These are phyloP conservation scores for Silurus lanzhouensis DNA, from an alignment of 2,797 vertebrate species.

Conservation along the genomic window DNA sequence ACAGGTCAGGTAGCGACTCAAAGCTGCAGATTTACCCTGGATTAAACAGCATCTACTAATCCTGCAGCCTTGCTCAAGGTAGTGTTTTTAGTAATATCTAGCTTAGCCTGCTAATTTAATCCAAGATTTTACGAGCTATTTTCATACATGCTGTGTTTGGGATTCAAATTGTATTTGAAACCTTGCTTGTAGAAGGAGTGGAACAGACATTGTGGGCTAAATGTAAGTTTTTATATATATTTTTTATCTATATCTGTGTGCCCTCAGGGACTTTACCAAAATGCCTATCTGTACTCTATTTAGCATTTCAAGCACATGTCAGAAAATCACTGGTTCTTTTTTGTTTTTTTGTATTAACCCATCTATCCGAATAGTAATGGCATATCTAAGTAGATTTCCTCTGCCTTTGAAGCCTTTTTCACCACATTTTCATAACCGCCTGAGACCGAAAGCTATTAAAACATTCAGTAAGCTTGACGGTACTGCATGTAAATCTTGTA, in stretches of 20 bases:
- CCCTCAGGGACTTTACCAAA: not conserved
- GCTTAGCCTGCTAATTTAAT: conserved; percentile 3
- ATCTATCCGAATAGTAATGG: not conserved
- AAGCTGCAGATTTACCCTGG: not conserved
- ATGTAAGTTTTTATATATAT: not conserved
- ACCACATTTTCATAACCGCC: not conserved
- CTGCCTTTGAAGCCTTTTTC: not conserved
- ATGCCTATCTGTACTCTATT: not conserved
- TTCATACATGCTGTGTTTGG: not conserved
- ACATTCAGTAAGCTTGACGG: not conserved
- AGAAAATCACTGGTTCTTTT: not conserved
- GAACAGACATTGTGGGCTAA: not conserved
- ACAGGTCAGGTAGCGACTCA: not conserved
- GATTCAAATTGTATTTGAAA: conserved; percentile 5
- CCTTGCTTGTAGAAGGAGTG: not conserved
- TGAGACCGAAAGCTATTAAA: not conserved
- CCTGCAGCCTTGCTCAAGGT: not conserved
- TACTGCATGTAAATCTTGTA: not conserved
- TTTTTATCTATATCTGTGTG: conserved; percentile 8
- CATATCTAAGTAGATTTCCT: not conserved
- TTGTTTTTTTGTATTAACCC: not conserved
- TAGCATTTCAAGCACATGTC: conserved; percentile 3
- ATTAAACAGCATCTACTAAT: conserved; percentile 17
- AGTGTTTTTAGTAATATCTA: not conserved
- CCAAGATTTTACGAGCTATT: not conserved